Base-by-base conservation (phyloP, 2,888 invertebrate species). In the Gonocerus acuteangulatus region DNA sequence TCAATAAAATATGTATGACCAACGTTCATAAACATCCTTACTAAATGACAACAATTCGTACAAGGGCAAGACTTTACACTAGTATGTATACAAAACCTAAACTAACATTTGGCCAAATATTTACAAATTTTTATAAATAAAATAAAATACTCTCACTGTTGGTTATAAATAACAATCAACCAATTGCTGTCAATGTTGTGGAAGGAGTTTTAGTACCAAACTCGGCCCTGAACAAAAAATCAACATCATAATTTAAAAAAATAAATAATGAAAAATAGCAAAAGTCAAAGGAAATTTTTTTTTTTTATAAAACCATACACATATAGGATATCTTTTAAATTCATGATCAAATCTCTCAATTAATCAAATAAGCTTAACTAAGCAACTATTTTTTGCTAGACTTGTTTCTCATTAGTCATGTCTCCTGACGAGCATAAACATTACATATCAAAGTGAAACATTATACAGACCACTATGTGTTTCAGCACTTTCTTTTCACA, bases 111-210 rank as follows among this genome's bases (percentile, higher is more conserved):
- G 27, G 4, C 27, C 27, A 27, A 9, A 6, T 6, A 27, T 27
- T 27, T 27, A 27, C 9, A 27, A 4, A 27, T 27, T 27, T 9
- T 9, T 27, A 27, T 27, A 4, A 27, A 27, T 27, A 27, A 27
- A 27, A 27, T 27, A 6, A 6, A 27, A 27, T 9, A 27, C 9
- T 27, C 27, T 27, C 4, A 27, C 27, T 6, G 27, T 9, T 27
- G 9, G 27, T 9, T 27, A 6, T 27, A 4, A 27, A 27, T 27
- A 27, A n/a, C n/a, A 27, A 27, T 65, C 59, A 65, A 34, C 65
- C 65, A 61, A 65, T 61, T 16, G 62, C 65, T 48, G 65, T 65
- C 27, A 65, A 45, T 18, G 62, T 61, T 27, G 48, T 60, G 2
- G 64, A 48, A 22, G 60, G 58, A 15, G 45, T 54, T 45, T 61